These are phyloP conservation scores for Caenorhabditis brenneri DNA, from an alignment of 1,140 invertebrate genomes.

Conservation along the genomic window DNA sequence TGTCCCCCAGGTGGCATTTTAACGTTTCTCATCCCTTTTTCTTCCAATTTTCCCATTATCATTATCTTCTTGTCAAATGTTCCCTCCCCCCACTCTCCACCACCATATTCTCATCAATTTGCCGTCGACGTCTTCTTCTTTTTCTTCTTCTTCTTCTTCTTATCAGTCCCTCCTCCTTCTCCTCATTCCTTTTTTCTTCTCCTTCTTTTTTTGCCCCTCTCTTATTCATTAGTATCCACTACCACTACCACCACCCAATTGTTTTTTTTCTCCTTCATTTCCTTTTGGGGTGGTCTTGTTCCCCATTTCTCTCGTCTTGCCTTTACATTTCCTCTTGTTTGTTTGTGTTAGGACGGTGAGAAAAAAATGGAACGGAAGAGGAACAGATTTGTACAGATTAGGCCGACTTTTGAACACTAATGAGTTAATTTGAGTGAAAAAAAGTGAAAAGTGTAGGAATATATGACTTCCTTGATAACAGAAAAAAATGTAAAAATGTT, in stretches of 20 bases:
- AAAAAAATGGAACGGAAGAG: background rate
- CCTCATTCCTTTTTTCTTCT: too few relatives aligned
- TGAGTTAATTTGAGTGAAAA: too few relatives aligned
- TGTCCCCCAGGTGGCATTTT: constrained; percentile 24
- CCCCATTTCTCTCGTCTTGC: background rate
- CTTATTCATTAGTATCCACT: background rate
- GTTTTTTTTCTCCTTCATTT: background rate
- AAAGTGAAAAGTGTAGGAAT: too few relatives aligned
- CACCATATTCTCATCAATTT: background rate
- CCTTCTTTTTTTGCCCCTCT: background rate
- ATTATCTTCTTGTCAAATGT: background rate
- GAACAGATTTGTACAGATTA: too few relatives aligned
- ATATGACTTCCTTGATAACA: too few relatives aligned
- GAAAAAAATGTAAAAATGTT: too few relatives aligned
- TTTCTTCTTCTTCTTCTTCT: background rate
- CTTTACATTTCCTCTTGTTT: background rate
- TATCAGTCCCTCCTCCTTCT: background rate
- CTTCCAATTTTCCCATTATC: constrained; percentile 2
- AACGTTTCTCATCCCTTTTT: background rate
- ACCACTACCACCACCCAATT: too few relatives aligned
- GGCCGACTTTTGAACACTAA: too few relatives aligned
- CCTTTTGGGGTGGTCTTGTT: too few relatives aligned
- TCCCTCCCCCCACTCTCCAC: background rate
- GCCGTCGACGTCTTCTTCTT: too few relatives aligned
- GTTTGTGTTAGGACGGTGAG: background rate